A percentile compares a stretch with the other conserved stretches of the same genome.
These are phyloP conservation scores for Halictus quadricinctus DNA, from an alignment of 2,888 invertebrate species.

Conservation along the genomic window DNA sequence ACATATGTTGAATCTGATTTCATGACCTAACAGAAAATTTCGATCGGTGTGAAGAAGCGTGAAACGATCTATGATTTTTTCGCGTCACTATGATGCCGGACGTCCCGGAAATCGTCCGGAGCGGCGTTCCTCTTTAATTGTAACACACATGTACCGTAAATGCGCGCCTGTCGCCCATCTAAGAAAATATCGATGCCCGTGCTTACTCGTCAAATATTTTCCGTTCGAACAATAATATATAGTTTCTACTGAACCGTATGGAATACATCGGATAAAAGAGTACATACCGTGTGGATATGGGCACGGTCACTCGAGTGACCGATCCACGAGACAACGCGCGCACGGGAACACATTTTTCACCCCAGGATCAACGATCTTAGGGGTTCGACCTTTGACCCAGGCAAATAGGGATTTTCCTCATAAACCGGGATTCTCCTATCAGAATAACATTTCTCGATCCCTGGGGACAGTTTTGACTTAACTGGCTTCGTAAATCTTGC, in stretches of 20 bases:
- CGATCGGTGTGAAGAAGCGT: too few relatives aligned
- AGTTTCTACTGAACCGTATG: neutral
- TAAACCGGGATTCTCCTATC: conserved; percentile 49
- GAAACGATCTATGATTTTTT: too few relatives aligned
- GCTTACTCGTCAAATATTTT: conserved; percentile 25
- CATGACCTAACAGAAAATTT: too few relatives aligned
- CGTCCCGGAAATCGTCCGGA: too few relatives aligned
- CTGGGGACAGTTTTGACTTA: conserved; percentile 26
- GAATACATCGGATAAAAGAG: conserved; percentile 3
- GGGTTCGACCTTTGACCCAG: conserved; percentile 59
- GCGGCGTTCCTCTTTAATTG: neutral
- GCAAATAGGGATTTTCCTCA: conserved; percentile 48
- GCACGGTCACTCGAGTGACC: conserved; percentile 51
- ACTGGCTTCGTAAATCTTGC: conserved; percentile 44
- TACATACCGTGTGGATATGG: neutral
- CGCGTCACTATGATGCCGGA: too few relatives aligned
- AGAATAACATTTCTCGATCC: conserved; percentile 48
- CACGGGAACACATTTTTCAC: conserved; percentile 72
- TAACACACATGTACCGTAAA: neutral
- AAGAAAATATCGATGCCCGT: conserved; percentile 1
- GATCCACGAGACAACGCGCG: conserved; percentile 63
- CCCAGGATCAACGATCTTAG: conserved; percentile 59
- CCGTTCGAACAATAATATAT: neutral
- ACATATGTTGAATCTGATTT: too few relatives aligned
- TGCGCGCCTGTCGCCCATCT: neutral